Percentiles rank a stretch among this genome's conserved stretches.
Evolutionary conservation across 2,797 vertebrate species (phyloP).

Genomic region (Allenopithecus nigroviridis): DNA sequence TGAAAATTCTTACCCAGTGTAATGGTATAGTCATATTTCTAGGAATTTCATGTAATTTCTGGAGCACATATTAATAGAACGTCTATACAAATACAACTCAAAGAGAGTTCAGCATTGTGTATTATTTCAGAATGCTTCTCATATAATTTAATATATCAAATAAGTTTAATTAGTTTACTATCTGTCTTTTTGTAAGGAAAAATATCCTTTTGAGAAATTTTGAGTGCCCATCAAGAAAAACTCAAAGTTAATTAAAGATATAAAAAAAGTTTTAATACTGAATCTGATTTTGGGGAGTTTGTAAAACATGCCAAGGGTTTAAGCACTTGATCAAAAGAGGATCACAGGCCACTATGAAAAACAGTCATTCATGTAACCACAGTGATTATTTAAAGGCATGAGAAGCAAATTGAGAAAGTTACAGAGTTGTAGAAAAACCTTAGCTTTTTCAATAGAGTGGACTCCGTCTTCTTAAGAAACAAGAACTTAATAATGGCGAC

Average conservation of each 20-base stretch:
- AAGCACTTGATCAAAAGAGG: neutral
- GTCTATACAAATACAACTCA: neutral
- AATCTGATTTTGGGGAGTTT: neutral
- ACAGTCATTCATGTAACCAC: neutral
- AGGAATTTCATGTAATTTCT: neutral
- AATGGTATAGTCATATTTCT: neutral
- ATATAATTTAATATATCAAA: neutral
- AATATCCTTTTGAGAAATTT: neutral
- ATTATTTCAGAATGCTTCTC: neutral
- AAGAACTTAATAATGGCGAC: neutral
- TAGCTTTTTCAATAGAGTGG: neutral
- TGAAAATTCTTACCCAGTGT: neutral
- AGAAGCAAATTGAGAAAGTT: neutral
- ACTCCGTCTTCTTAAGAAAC: neutral
- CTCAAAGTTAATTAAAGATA: neutral
- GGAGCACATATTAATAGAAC: neutral
- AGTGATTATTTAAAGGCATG: neutral
- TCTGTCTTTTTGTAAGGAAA: neutral
- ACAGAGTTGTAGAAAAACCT: neutral
- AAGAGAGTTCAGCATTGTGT: neutral
- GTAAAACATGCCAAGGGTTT: neutral
- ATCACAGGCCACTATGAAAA: neutral
- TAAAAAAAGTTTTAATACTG: neutral
- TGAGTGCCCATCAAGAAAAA: neutral
- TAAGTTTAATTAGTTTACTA: neutral